A percentile compares a stretch with the other conserved stretches of the same genome.
Conservation (phyloP, 2,113 vertebrate species). For the Motacilla tschutschensis region DNA sequence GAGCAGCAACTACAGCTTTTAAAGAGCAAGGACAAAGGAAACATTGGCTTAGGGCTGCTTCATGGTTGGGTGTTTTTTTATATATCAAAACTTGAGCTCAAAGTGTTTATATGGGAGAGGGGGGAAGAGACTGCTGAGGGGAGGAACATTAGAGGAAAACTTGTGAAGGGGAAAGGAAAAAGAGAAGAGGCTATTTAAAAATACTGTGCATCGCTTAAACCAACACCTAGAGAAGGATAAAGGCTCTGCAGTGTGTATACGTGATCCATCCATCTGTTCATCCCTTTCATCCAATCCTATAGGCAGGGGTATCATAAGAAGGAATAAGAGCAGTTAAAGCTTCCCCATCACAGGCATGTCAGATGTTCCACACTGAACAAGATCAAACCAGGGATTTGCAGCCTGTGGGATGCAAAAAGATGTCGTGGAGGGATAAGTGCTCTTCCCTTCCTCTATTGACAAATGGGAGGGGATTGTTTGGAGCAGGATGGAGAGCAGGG, state of each 20-base stretch:
- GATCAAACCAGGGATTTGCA: conserved; percentile 59
- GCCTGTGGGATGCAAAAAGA: conserved; percentile 47
- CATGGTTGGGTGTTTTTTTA: background rate
- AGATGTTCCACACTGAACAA: conserved; percentile 42
- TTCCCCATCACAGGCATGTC: conserved; percentile 38
- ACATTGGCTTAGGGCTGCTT: conserved; percentile 52
- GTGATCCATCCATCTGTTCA: conserved; percentile 57
- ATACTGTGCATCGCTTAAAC: conserved; percentile 39
- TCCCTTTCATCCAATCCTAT: conserved; percentile 55
- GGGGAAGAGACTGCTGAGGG: conserved; percentile 9
- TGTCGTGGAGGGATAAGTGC: conserved; percentile 6
- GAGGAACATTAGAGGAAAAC: conserved; percentile 28
- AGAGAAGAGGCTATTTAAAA: conserved; percentile 53
- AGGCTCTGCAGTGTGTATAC: conserved; percentile 19
- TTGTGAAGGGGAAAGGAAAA: conserved; percentile 53
- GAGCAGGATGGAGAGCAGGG: background rate
- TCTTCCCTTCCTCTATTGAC: background rate
- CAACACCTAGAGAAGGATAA: conserved; percentile 41
- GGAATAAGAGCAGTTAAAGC: conserved; percentile 32
- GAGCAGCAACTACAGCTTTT: conserved; percentile 54
- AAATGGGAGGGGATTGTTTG: background rate
- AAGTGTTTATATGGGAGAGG: conserved; percentile 30
- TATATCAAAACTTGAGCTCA: conserved; percentile 36
- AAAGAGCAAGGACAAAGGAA: conserved; percentile 66
- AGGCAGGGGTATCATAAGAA: conserved; percentile 37